phyloP scores from a whole-genome alignment of 2,797 vertebrate genomes.

The Pseudochromis fuscus region DNA sequence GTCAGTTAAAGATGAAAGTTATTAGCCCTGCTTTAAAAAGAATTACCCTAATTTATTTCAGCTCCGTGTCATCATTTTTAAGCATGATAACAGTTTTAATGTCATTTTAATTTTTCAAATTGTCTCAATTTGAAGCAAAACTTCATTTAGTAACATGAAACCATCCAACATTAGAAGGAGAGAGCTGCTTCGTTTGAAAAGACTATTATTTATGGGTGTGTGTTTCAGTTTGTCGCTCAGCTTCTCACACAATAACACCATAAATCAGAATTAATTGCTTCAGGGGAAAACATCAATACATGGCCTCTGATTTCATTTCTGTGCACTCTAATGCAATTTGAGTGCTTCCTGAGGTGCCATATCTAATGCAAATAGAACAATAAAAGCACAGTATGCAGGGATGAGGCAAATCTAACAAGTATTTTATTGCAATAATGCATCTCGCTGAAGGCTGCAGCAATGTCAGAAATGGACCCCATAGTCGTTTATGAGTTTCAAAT shows the following conservation, averaged over 20 bases:
- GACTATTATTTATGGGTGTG: conserved; percentile 67
- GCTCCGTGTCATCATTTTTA: conserved; percentile 34
- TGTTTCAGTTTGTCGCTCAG: conserved; percentile 56
- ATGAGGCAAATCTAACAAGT: conserved; percentile 46
- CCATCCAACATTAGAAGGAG: conserved; percentile 4
- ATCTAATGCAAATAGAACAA: conserved; percentile 59
- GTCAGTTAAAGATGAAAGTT: conserved; percentile 27
- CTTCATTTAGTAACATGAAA: conserved; percentile 43
- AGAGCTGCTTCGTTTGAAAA: conserved; percentile 43
- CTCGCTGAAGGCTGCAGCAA: not conserved
- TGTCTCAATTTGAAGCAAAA: conserved; percentile 16
- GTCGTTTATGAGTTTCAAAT: conserved; percentile 21
- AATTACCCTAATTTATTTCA: conserved; percentile 8
- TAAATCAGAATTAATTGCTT: conserved; percentile 77
- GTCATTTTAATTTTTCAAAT: conserved; percentile 31
- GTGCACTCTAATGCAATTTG: conserved; percentile 58
- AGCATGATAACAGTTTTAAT: not conserved
- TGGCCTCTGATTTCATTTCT: conserved; percentile 69
- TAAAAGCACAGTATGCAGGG: conserved; percentile 48
- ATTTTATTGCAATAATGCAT: conserved; percentile 40
- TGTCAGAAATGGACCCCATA: not conserved
- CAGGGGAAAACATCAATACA: conserved; percentile 61
- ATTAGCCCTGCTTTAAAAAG: not conserved
- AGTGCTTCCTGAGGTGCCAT: conserved; percentile 44
- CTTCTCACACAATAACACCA: conserved; percentile 61